A percentile compares a stretch with the other conserved stretches of the same genome.
Evolutionary conservation across 92 coral and sea anemone species (phyloP).

Genomic region (Parazoanthus swiftii): DNA sequence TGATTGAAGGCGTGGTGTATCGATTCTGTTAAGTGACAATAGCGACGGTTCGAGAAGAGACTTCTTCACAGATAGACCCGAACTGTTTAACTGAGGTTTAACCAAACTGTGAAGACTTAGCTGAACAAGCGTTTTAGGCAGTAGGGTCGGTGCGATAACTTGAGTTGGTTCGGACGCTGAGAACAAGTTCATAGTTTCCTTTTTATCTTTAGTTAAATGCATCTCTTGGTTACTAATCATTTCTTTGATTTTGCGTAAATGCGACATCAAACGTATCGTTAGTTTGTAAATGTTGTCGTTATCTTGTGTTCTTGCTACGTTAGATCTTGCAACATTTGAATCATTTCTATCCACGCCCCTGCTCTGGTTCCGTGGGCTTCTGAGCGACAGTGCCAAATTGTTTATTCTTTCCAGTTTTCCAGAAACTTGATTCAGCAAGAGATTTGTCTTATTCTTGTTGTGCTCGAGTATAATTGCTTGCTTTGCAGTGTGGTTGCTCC

Average conservation of each 20-base stretch:
- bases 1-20: slow-evolving; percentile 26
- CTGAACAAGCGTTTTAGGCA: neutral
- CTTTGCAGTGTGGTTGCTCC: slow-evolving; percentile 2
- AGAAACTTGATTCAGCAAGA: neutral
- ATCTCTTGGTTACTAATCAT: neutral
- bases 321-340: neutral
- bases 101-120: neutral
- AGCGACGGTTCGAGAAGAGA: neutral
- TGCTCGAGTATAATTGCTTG: neutral
- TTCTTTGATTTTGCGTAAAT: slow-evolving; percentile 12
- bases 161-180: neutral
- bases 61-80: neutral
- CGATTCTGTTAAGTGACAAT: neutral
- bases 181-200: neutral
- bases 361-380: slow-evolving; percentile 1
- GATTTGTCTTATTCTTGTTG: neutral
- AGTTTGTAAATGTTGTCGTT: neutral
- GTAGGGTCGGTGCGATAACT: neutral
- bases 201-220: neutral
- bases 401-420: slow-evolving; percentile 32
- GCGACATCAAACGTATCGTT: slow-evolving; percentile 12
- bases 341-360: neutral
- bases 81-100: neutral
- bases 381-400: slow-evolving; percentile 23
- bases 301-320: slow-evolving; percentile 20